Evolutionary conservation across 2,797 vertebrate species (phyloP).

Genomic region (Oryzias sinensis): DNA sequence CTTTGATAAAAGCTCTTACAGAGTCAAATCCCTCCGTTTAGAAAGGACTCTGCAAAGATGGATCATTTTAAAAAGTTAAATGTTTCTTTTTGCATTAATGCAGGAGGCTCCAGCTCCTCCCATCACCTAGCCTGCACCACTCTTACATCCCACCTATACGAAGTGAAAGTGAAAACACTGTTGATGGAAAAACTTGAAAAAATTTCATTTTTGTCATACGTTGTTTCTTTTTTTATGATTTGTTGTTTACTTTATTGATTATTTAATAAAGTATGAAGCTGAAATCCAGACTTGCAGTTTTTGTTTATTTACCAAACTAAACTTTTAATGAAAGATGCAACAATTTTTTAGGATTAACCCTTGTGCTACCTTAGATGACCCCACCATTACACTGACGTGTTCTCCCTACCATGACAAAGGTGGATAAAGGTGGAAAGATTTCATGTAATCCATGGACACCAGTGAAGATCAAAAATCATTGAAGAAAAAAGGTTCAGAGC

Average conservation of each 20-base stretch:
- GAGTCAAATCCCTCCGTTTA: no score
- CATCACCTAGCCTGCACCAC: slow-evolving; percentile 38
- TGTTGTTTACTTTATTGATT: slow-evolving; percentile 62
- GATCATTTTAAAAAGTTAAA: no score
- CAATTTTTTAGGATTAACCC: no score
- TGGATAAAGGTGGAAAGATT: no score
- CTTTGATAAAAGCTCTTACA: no score
- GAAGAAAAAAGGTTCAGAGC: no score
- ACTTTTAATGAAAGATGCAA: neutral
- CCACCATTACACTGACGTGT: no score
- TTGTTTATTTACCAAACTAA: neutral
- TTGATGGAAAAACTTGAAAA: slow-evolving; percentile 66
- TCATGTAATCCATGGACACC: no score
- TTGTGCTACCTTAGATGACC: no score
- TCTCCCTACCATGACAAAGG: no score
- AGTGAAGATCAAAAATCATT: no score
- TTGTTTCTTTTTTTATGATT: slow-evolving; percentile 52
- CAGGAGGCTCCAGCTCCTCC: slow-evolving; percentile 32
- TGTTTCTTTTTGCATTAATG: slow-evolving; percentile 13
- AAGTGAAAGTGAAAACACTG: slow-evolving; percentile 37
- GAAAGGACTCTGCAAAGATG: no score
- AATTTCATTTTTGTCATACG: slow-evolving; percentile 45
- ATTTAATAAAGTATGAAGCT: slow-evolving; percentile 79
- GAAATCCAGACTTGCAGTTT: slow-evolving; percentile 17
- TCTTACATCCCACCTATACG: neutral